These are phyloP conservation scores for Protobothrops mucrosquamatus DNA, from an alignment of 2,113 vertebrate species.

Conservation along the genomic window DNA sequence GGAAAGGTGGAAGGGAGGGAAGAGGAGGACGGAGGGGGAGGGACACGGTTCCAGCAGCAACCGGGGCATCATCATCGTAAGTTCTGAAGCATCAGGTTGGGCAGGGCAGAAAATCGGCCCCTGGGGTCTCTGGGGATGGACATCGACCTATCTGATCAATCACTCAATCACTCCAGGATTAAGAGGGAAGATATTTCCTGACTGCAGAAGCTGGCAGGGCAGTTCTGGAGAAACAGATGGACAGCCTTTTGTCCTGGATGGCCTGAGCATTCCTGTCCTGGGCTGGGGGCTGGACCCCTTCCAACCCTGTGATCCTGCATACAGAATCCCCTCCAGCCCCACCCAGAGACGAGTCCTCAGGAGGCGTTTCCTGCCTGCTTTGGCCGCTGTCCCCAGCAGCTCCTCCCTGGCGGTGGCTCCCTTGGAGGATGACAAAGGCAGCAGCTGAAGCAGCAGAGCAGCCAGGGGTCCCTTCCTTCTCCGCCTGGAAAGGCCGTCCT, in stretches of 20 bases:
- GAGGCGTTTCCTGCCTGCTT: neutral
- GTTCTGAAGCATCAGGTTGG: neutral
- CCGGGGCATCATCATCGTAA: too few relatives aligned
- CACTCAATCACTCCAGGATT: neutral
- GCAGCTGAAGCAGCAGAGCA: too few relatives aligned
- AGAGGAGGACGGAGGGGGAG: neutral
- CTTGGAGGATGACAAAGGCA: neutral
- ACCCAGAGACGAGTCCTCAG: too few relatives aligned
- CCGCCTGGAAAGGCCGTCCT: neutral
- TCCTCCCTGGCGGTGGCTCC: neutral
- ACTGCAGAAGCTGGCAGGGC: neutral
- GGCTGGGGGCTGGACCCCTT: neutral
- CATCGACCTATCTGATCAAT: neutral
- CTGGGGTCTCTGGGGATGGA: neutral
- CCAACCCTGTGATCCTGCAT: neutral
- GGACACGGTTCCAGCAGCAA: too few relatives aligned
- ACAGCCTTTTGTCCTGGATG: neutral
- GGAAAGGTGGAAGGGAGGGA: too few relatives aligned
- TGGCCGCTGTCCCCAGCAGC: neutral
- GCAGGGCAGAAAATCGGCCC: neutral
- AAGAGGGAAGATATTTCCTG: neutral
- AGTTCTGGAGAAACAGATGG: neutral
- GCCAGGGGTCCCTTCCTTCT: neutral
- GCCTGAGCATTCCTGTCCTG: neutral
- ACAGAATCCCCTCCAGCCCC: too few relatives aligned